phyloP scores from a whole-genome alignment of 2,797 vertebrate species.

The Melanotaenia maccullochi region DNA sequence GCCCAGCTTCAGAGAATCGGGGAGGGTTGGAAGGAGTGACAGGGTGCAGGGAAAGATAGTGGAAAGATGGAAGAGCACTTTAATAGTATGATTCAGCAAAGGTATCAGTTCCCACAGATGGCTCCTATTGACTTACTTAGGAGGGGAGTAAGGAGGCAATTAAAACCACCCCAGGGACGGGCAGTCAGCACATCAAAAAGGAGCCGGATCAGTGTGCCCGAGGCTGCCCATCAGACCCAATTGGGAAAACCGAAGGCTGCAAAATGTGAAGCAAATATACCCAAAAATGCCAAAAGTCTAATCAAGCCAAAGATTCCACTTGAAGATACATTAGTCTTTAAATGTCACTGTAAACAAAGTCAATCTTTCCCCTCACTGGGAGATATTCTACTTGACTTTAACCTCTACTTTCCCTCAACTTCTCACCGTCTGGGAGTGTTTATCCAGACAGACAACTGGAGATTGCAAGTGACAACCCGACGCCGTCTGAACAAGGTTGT shows the following conservation, averaged over 20 bases:
- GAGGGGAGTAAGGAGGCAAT: conserved; percentile 72
- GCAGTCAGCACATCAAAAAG: conserved; percentile 70
- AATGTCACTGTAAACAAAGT: conserved; percentile 35
- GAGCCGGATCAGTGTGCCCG: conserved; percentile 46
- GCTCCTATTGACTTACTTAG: conserved; percentile 79
- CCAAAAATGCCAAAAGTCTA: conserved; percentile 27
- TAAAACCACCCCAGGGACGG: conserved; percentile 70
- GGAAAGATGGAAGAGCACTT: conserved; percentile 66
- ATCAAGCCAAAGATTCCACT: conserved; percentile 12
- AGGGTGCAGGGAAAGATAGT: conserved; percentile 46
- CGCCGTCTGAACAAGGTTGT: conserved; percentile 9
- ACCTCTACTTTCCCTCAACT: conserved; percentile 17
- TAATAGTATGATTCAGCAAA: conserved; percentile 83
- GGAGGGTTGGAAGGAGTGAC: conserved; percentile 36
- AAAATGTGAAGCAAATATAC: conserved; percentile 22
- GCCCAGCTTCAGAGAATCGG: conserved; percentile 17
- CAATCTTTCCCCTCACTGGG: background rate
- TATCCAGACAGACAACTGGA: conserved; percentile 30
- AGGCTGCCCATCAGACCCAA: conserved; percentile 35
- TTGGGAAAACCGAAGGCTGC: conserved; percentile 17
- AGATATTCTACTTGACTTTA: background rate
- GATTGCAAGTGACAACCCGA: conserved; percentile 29
- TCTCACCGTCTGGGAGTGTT: background rate
- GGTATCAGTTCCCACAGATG: conserved; percentile 78
- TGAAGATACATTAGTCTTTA: conserved; percentile 26